These are phyloP conservation scores for Platycheirus rosarum DNA, from an alignment of 2,888 invertebrate genomes.

Conservation along the genomic window DNA sequence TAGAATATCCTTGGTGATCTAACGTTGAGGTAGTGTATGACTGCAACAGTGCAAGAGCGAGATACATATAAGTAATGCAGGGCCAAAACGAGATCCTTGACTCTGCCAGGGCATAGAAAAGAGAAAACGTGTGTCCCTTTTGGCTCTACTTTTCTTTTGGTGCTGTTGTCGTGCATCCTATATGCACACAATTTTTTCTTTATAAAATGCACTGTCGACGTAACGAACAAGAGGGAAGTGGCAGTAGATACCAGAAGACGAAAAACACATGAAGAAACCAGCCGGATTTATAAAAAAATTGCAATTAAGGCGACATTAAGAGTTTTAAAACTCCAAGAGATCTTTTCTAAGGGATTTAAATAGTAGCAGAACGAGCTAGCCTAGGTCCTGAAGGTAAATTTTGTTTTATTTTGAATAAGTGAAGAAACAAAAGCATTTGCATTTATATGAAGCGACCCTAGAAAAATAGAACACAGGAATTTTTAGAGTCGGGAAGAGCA, in stretches of 20 bases:
- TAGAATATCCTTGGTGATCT: slow-evolving; percentile 42
- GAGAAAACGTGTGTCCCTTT: slow-evolving; percentile 69
- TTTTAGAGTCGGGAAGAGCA: too few relatives aligned
- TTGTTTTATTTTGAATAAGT: too few relatives aligned
- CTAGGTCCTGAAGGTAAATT: too few relatives aligned
- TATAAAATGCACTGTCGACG: slow-evolving; percentile 69
- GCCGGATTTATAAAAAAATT: background rate
- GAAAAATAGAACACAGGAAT: too few relatives aligned
- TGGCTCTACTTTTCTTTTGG: slow-evolving; percentile 62
- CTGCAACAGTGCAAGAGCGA: background rate
- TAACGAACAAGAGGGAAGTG: slow-evolving; percentile 66
- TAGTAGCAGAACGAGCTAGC: too few relatives aligned
- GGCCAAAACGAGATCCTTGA: slow-evolving; percentile 59
- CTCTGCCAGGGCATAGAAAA: slow-evolving; percentile 62
- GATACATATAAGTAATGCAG: slow-evolving; percentile 15
- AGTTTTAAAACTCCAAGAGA: too few relatives aligned
- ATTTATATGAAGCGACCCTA: too few relatives aligned
- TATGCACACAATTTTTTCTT: slow-evolving; percentile 66
- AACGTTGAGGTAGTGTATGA: slow-evolving; percentile 34
- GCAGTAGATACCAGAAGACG: slow-evolving; percentile 1
- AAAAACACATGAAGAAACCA: background rate
- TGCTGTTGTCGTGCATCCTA: slow-evolving; percentile 47
- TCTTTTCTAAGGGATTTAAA: too few relatives aligned
- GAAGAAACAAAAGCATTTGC: too few relatives aligned
- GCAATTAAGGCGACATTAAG: too few relatives aligned